These are phyloP conservation scores for Pontoporia blainvillei DNA, from an alignment of 2,113 vertebrate genomes.

Conservation along the genomic window DNA sequence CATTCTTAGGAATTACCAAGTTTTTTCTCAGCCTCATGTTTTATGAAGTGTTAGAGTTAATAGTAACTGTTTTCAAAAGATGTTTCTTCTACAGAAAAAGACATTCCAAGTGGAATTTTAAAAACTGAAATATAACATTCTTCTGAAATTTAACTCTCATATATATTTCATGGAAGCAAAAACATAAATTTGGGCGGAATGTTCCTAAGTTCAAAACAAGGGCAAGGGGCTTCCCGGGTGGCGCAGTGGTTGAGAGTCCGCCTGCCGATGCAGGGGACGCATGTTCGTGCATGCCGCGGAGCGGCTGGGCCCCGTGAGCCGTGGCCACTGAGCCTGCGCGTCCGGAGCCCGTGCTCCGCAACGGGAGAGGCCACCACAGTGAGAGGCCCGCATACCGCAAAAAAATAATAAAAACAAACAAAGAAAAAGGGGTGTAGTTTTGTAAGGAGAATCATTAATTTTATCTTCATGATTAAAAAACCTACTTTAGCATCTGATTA, in stretches of 20 bases:
- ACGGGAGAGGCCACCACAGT: no score
- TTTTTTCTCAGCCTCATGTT: not conserved
- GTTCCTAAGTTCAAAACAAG: slow-evolving; percentile 31
- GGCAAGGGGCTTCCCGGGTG: not conserved
- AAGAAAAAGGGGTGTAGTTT: slow-evolving; percentile 13
- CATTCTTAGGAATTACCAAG: not conserved
- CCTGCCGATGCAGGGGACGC: no score
- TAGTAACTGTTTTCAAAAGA: slow-evolving; percentile 21
- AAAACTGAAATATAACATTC: not conserved
- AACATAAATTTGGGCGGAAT: slow-evolving; percentile 16
- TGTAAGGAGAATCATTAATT: not conserved
- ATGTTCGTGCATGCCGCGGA: no score
- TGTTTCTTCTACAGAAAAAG: slow-evolving; percentile 10
- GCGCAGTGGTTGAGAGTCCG: no score
- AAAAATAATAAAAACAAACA: no score
- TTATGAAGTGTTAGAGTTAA: slow-evolving; percentile 38
- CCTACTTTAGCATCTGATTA: slow-evolving; percentile 11
- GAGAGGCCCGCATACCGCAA: no score
- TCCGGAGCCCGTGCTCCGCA: no score
- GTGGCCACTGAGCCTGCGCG: no score
- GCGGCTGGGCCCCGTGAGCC: no score
- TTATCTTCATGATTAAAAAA: not conserved
- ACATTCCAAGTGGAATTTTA: slow-evolving; percentile 17
- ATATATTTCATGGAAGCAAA: slow-evolving; percentile 29
- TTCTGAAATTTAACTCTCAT: not conserved